A percentile compares a stretch with the other conserved stretches of the same genome.
Evolutionary conservation across 2,113 vertebrate genomes (phyloP).

Genomic region (Rhynchomys soricoides): DNA sequence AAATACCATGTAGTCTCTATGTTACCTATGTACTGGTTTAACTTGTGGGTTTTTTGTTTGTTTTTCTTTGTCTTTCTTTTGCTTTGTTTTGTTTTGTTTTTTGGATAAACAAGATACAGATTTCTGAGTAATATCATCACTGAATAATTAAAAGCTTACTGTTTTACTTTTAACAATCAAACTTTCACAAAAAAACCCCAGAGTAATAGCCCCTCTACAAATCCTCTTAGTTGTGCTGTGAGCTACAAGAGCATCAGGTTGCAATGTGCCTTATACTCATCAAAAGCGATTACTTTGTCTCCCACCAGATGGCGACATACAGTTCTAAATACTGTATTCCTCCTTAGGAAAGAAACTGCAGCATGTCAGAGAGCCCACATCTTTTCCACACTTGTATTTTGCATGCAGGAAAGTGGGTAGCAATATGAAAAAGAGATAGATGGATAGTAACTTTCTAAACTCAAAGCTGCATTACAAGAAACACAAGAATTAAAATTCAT

Average conservation of each 20-base stretch:
- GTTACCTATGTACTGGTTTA: background rate
- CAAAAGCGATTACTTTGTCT: background rate
- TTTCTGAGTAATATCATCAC: background rate
- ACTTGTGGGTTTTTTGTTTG: background rate
- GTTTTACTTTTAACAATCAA: background rate
- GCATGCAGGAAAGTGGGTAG: background rate
- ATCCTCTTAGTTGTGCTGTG: background rate
- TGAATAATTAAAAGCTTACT: background rate
- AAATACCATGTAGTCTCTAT: background rate
- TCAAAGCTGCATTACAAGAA: background rate
- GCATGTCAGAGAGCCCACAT: background rate
- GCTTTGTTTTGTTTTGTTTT: background rate
- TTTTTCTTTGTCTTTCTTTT: background rate
- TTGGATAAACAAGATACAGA: background rate
- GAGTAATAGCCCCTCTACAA: background rate
- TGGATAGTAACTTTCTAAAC: background rate
- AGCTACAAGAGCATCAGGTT: background rate
- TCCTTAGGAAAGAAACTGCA: background rate
- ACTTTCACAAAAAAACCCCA: background rate
- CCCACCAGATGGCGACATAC: conserved; percentile 71
- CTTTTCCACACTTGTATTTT: background rate
- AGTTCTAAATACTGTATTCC: background rate
- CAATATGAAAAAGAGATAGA: background rate
- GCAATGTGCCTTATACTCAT: background rate
- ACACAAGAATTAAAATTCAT: background rate